These are phyloP conservation scores for Dendrolimus punctatus DNA, from an alignment of 1,140 invertebrate genomes.

Conservation along the genomic window DNA sequence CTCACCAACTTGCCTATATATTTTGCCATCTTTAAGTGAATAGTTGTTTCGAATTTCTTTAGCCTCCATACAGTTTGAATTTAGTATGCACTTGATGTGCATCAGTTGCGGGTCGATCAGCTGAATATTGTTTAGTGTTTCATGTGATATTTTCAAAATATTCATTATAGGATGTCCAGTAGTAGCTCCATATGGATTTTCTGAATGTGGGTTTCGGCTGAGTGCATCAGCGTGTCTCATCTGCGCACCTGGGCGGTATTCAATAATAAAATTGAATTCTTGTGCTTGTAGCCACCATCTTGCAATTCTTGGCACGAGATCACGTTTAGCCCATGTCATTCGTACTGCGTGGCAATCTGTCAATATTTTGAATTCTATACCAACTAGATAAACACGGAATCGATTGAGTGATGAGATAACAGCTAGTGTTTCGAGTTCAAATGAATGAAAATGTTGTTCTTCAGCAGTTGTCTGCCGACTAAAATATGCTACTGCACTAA, in stretches of 20 bases:
- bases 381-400: slow-evolving; percentile 13
- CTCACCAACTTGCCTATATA: too few species aligned
- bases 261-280: slow-evolving; percentile 15
- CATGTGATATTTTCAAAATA: slow-evolving; percentile 12
- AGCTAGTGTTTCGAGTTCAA: slow-evolving; percentile 13
- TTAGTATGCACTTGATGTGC: slow-evolving; percentile 4
- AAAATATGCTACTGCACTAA: slow-evolving; percentile 9
- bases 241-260: slow-evolving; percentile 13
- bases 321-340: slow-evolving; percentile 14
- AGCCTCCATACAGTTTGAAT: slow-evolving; percentile 13
- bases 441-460: slow-evolving; percentile 10
- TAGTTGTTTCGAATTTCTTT: too few species aligned
- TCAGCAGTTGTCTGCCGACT: slow-evolving; percentile 12
- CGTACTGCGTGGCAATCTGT: slow-evolving; percentile 15
- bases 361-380: slow-evolving; percentile 8
- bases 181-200: neutral
- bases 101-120: slow-evolving; percentile 9
- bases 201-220: slow-evolving; percentile 7
- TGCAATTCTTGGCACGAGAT: slow-evolving; percentile 15
- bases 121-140: slow-evolving; percentile 10
- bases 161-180: slow-evolving; percentile 8
- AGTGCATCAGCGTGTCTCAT: slow-evolving; percentile 21
- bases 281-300: slow-evolving; percentile 18
- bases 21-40: too few species aligned
- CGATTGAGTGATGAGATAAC: slow-evolving; percentile 11